Evolutionary conservation across 2,113 vertebrate genomes (phyloP).

Genomic region (Sclerurus mexicanus): DNA sequence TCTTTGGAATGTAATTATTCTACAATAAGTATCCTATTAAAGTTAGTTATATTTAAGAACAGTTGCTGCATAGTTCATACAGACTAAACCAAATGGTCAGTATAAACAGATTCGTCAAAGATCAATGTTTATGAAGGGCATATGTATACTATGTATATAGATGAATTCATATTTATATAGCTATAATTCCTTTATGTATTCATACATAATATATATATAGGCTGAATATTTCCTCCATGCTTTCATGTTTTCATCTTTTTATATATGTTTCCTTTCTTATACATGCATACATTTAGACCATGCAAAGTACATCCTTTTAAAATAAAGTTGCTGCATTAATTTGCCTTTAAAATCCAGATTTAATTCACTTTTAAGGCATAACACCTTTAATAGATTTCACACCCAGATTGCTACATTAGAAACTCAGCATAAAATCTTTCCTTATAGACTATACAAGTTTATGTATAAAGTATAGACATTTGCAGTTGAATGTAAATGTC

Average conservation of each 20-base stretch:
- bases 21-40: background rate
- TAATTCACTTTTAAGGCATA: background rate
- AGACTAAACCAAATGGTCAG: background rate
- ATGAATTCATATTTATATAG: background rate
- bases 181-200: background rate
- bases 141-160: background rate
- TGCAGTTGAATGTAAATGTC: background rate
- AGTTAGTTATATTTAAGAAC: background rate
- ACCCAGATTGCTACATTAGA: background rate
- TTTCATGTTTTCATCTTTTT: background rate
- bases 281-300: background rate
- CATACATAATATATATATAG: background rate
- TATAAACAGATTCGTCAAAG: background rate
- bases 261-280: background rate
- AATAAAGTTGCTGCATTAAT: background rate
- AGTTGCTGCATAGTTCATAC: background rate
- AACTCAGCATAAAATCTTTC: background rate
- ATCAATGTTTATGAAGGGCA: background rate
- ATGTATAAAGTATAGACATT: background rate
- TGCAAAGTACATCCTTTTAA: background rate
- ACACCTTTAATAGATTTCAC: background rate
- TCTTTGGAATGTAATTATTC: conserved; percentile 31
- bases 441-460: background rate
- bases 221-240: background rate
- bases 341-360: background rate